phyloP scores from a whole-genome alignment of 2,797 vertebrate genomes.

The Avahi laniger region DNA sequence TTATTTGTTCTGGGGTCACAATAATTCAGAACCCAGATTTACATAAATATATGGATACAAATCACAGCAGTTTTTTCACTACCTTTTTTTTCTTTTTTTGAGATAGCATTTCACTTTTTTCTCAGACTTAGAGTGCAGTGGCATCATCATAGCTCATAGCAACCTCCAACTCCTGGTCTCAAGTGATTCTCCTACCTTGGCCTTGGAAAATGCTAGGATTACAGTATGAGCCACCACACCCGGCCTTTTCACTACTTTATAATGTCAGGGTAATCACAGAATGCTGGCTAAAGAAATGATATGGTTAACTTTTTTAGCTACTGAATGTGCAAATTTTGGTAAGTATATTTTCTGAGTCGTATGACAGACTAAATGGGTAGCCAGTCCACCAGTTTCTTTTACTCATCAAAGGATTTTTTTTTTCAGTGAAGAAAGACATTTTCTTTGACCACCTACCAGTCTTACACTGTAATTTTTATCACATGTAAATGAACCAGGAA shows the following conservation, averaged over 20 bases:
- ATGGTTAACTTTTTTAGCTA: neutral
- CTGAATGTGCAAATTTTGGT: neutral
- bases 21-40: neutral
- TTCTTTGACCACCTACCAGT: conserved; percentile 38
- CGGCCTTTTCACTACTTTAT: neutral
- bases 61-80: neutral
- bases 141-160: neutral
- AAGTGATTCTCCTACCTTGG: neutral
- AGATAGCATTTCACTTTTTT: neutral
- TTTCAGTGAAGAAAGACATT: conserved; percentile 34
- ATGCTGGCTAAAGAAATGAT: neutral
- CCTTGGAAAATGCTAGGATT: neutral
- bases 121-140: neutral
- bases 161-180: neutral
- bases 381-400: conserved; percentile 7
- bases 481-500: neutral
- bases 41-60: neutral
- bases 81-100: neutral
- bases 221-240: neutral
- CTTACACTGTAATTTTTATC: conserved; percentile 43
- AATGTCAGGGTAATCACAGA: neutral
- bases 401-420: conserved; percentile 22
- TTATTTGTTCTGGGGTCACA: conserved; percentile 10
- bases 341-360: conserved; percentile 7
- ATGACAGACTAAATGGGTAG: neutral